Conservation (phyloP, 2,797 vertebrate species). For the Periophthalmus magnuspinnatus region DNA sequence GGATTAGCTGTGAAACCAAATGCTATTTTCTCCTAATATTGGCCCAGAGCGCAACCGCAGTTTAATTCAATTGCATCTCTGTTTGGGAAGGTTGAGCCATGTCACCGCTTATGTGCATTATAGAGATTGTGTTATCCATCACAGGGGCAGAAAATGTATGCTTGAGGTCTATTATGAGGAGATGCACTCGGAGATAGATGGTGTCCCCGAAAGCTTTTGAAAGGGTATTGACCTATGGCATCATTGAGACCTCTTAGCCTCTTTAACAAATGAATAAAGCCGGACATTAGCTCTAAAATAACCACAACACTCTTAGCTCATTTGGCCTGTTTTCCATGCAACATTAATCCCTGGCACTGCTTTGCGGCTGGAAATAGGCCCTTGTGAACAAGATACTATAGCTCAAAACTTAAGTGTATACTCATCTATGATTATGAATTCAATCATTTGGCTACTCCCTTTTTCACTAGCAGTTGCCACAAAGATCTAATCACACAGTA, state of each 20-base stretch:
- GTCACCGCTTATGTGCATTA: slow-evolving; percentile 30
- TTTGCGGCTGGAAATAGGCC: too few relatives aligned
- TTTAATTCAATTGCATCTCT: slow-evolving; percentile 56
- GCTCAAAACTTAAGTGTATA: background rate
- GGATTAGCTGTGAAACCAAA: slow-evolving; percentile 60
- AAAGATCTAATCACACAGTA: too few relatives aligned
- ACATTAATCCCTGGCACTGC: background rate
- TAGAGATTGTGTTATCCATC: slow-evolving; percentile 29
- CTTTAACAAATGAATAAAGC: slow-evolving; percentile 37
- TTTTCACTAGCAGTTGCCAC: too few relatives aligned
- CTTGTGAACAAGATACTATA: background rate
- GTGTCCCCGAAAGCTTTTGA: slow-evolving; percentile 9
- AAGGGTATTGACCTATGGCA: slow-evolving; percentile 28
- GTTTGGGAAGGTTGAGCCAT: slow-evolving; percentile 34
- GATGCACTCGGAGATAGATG: slow-evolving; percentile 34
- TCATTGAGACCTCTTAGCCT: slow-evolving; percentile 20
- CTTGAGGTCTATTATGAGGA: slow-evolving; percentile 23
- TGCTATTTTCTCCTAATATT: slow-evolving; percentile 56
- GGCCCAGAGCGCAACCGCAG: slow-evolving; percentile 44
- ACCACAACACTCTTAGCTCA: background rate
- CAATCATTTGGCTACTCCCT: too few relatives aligned
- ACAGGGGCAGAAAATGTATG: slow-evolving; percentile 22
- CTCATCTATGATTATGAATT: too few relatives aligned
- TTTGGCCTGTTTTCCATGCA: background rate
- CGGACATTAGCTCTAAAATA: background rate